Conservation (phyloP, 35 echinoderm and acorn worm genomes). For the Amphiura filiformis region DNA sequence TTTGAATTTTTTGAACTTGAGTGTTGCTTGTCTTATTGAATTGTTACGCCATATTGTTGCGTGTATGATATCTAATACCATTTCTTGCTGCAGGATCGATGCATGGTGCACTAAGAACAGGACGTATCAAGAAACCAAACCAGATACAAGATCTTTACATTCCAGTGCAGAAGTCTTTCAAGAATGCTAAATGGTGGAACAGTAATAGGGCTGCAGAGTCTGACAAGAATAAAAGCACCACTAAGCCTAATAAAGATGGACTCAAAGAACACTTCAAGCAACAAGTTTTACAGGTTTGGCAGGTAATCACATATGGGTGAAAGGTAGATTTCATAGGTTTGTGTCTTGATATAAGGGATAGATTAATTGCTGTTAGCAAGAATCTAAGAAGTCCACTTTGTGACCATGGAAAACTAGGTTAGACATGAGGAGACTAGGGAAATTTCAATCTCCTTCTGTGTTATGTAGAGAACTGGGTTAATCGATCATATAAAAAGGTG, state of each 20-base stretch:
- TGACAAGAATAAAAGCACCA: not conserved
- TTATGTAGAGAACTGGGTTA: too few species aligned
- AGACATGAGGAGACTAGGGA: too few species aligned
- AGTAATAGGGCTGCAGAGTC: not conserved
- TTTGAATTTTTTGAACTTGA: not conserved
- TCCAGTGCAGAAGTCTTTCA: conserved; percentile 66
- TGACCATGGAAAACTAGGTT: too few species aligned
- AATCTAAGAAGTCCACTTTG: too few species aligned
- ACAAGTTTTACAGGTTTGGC: conserved; percentile 72
- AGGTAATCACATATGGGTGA: conserved; percentile 68
- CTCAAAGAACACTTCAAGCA: conserved; percentile 78
- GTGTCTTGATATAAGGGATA: too few species aligned
- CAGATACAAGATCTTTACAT: conserved; percentile 59
- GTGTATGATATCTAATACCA: too few species aligned
- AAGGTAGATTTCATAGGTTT: not conserved
- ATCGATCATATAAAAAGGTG: too few species aligned
- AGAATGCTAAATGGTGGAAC: conserved; percentile 58
- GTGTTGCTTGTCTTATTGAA: not conserved
- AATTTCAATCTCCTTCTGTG: too few species aligned
- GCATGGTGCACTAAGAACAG: conserved; percentile 68
- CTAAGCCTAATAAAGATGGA: conserved; percentile 25
- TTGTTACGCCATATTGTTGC: not conserved
- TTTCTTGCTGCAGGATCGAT: conserved; percentile 43
- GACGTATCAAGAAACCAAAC: conserved; percentile 69
- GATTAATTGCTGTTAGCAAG: too few species aligned